Percentiles rank a stretch among this genome's conserved stretches.
Conservation (phyloP, 2,797 vertebrate genomes). For the Spondyliosoma cantharus region DNA sequence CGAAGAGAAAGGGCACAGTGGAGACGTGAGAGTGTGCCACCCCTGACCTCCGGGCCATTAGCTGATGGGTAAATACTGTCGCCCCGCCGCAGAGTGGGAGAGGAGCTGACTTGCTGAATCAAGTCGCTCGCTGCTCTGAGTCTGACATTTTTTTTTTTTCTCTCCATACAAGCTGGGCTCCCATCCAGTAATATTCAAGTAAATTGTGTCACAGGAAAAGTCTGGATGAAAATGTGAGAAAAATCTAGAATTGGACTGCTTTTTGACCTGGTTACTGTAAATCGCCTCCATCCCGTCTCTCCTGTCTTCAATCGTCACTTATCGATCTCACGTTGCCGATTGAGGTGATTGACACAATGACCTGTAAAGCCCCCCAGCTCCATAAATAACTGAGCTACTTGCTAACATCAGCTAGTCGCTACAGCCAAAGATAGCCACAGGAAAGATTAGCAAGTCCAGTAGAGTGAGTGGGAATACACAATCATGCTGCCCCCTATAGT, state of each 20-base stretch:
- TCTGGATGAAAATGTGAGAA: neutral
- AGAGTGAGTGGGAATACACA: too few species aligned
- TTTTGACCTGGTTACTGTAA: too few species aligned
- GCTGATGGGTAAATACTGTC: conserved; percentile 72
- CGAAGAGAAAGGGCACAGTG: conserved; percentile 54
- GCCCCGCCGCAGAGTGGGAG: conserved; percentile 18
- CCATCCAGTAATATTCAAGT: neutral
- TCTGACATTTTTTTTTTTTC: neutral
- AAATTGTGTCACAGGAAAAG: neutral
- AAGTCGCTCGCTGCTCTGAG: conserved; percentile 17
- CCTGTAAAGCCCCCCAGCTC: too few species aligned
- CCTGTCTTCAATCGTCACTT: too few species aligned
- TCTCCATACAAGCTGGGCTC: neutral
- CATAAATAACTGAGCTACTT: too few species aligned
- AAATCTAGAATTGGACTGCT: neutral
- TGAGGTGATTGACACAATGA: too few species aligned
- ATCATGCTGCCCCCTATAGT: too few species aligned
- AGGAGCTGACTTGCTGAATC: conserved; percentile 39
- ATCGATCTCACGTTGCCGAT: too few species aligned
- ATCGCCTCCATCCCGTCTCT: too few species aligned
- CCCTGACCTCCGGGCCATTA: conserved; percentile 69
- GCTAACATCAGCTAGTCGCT: too few species aligned
- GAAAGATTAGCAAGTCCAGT: too few species aligned
- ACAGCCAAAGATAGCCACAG: too few species aligned
- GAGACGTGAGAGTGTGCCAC: conserved; percentile 60